Evolutionary conservation across 1,140 invertebrate genomes (phyloP).

Genomic region (Phortica variegata): DNA sequence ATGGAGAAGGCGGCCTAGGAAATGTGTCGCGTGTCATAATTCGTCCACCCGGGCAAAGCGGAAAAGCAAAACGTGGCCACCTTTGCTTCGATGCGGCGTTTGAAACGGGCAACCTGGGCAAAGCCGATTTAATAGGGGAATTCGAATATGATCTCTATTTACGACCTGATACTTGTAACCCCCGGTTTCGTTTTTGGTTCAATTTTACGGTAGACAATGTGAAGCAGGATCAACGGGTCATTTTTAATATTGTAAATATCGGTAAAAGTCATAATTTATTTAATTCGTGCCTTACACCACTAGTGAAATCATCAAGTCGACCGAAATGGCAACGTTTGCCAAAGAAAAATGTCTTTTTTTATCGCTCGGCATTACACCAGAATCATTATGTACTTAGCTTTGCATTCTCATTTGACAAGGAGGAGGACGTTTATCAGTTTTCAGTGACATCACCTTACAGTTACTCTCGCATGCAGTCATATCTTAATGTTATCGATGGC

Average conservation of each 20-base stretch:
- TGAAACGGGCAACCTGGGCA: constrained; percentile 94
- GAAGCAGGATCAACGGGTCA: constrained; percentile 87
- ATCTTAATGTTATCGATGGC: constrained; percentile 76
- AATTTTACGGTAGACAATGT: constrained; percentile 98
- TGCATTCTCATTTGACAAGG: constrained; percentile 90
- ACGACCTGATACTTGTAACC: constrained; percentile 93
- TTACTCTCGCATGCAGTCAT: constrained; percentile 84
- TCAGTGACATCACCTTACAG: constrained; percentile 91
- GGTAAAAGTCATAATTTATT: constrained; percentile 90
- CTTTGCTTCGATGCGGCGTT: constrained; percentile 97
- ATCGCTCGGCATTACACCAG: constrained; percentile 84
- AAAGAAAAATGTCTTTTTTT: constrained; percentile 89
- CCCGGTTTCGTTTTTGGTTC: constrained; percentile 92
- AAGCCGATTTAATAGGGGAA: constrained; percentile 91
- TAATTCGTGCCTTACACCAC: constrained; percentile 85
- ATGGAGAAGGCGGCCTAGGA: constrained; percentile 89
- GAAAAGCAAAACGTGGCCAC: constrained; percentile 79
- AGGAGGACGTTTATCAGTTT: constrained; percentile 93
- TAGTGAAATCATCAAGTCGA: constrained; percentile 87
- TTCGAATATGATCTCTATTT: constrained; percentile 97
- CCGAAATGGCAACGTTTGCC: constrained; percentile 89
- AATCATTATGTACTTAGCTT: constrained; percentile 93
- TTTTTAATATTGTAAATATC: constrained; percentile 97
- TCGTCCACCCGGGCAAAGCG: constrained; percentile 88
- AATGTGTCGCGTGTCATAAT: constrained; percentile 93